Evolutionary conservation across 2,888 invertebrate species (phyloP), one percentile per base, ranked within the genome.

Genomic region (Mythimna ferrago): DNA sequence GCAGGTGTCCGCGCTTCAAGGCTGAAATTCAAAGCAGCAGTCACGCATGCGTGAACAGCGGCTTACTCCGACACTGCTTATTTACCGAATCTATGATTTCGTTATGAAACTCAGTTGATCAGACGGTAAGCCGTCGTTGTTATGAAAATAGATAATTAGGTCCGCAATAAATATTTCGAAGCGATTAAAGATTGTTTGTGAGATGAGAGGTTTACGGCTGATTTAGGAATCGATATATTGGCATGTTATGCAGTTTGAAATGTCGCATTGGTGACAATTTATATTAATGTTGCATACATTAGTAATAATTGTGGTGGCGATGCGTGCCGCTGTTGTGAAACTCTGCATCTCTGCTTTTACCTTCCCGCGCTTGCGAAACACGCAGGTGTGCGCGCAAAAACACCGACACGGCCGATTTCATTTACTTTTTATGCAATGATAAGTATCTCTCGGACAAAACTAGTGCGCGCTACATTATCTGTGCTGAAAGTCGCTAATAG

Each of bases 1-100:
- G 97, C 96, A 97, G 96, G 97, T 97, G 96, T 94, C 94, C 94
- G 94, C 94, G 95, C 96, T 96, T 95, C 96, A 96, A 96, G 96
- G 96, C 96, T 96, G 95, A 96, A 96, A 96, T 95, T 95, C 96
- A 95, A 96, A 96, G 94, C 96, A 95, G 94, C 92, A 94, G 95
- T 95, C 95, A 95, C 93, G 96, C 95, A 95, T 95, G 95, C 94
- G 92, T 93, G 94, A 93, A 89, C 93, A 92, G 92, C 90, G 92
- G 92, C 90, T 94, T 92, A 90, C 89, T 91, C 92, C 70, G 64
- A 69, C 68, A 81, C 76, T 78, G 73, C 76, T 88, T 89, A 88
- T 92, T 92, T 89, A 90, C 90, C 81, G 86, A 92, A 89, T 85
- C 87, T 87, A 86, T 63, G 76, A 79, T 82, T 81, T 78, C 56